Evolutionary conservation across 1,140 invertebrate genomes (phyloP), one percentile per base, ranked within the genome.

Genomic region (Drosophila kanapiae): DNA sequence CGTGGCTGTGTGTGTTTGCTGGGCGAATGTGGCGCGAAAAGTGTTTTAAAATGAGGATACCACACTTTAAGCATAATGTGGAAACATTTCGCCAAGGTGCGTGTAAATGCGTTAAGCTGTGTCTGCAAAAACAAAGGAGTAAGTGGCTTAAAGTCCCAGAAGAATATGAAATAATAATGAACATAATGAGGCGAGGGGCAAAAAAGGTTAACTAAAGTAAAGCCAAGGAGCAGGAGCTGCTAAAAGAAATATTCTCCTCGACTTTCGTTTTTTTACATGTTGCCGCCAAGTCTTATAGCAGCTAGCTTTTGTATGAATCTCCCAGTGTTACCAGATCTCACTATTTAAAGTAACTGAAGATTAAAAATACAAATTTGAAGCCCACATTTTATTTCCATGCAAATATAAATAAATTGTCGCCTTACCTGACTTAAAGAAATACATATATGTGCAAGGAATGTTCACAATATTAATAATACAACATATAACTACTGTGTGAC

Each of bases 31-130:
- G 29, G 45, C 45, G 62, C 40, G 58, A 74, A 75, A 74, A 75
- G 68, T 62, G 71, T 75, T 74, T 62, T 75, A 74, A 75, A 75
- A 62, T 62, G 38, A 43, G 69, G 31, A 59, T 58, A 47, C 45
- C 16, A 65, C 35, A 29, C 43, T 59, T 72, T 51, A 59, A 70
- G 43, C 27, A 71, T 72, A 74, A 72, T 60, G 67, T 56, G 37
- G 29, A 37, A 51, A 11, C 42, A 45, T 38, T 68, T 43, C 18
- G 14, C 16, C 11, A 27, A 54, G 38, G 64, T 70, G n/a, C 14
- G 67, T 37, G 45, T 31, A 68, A 68, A 68, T 49, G 54, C 35
- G 8, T 53, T 18, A 23, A 23, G 3, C 13, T 5, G 57, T 35
- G 18, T 64, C 18, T 14, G 37, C 18, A 45, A 23, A 56, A 45